Conservation (phyloP, 2,113 vertebrate genomes). For the Austrofundulus limnaeus region DNA sequence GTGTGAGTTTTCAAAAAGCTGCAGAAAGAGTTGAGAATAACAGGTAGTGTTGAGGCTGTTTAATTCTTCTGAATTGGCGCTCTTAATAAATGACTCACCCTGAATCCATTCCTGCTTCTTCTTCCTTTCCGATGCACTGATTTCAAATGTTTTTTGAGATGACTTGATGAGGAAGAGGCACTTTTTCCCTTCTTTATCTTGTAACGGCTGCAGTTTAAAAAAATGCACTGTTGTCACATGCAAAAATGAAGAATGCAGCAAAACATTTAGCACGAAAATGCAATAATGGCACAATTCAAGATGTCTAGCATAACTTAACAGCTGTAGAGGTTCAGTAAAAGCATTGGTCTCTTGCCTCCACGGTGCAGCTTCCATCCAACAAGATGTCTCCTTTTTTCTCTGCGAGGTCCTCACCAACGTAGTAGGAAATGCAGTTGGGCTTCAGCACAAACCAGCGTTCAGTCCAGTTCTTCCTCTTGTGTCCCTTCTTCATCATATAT, state of each 20-base stretch:
- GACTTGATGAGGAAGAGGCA: conserved; percentile 94
- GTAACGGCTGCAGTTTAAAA: conserved; percentile 82
- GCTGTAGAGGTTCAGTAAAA: neutral
- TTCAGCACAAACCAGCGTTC: conserved; percentile 97
- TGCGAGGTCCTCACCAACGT: conserved; percentile 88
- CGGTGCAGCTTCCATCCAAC: conserved; percentile 87
- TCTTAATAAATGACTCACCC: conserved; percentile 72
- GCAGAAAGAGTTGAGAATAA: too few species aligned
- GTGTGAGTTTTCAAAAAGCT: too few species aligned
- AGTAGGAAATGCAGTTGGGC: conserved; percentile 90
- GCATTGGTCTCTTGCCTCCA: conserved; percentile 82
- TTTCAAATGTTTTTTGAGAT: conserved; percentile 93
- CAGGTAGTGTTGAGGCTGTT: too few species aligned
- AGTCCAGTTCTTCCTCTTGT: conserved; percentile 97
- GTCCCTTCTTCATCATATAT: conserved; percentile 97
- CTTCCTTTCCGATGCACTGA: conserved; percentile 97
- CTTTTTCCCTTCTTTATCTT: conserved; percentile 96
- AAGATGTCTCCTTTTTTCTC: conserved; percentile 94
- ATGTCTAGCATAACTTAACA: neutral
- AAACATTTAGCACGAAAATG: neutral
- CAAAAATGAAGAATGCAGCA: too few species aligned
- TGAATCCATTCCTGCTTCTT: conserved; percentile 99
- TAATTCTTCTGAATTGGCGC: too few species aligned
- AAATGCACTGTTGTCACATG: too few species aligned
- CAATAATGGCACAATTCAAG: neutral